Evolutionary conservation across 2,797 vertebrate species (phyloP).

Genomic region (Sphenodon punctatus): DNA sequence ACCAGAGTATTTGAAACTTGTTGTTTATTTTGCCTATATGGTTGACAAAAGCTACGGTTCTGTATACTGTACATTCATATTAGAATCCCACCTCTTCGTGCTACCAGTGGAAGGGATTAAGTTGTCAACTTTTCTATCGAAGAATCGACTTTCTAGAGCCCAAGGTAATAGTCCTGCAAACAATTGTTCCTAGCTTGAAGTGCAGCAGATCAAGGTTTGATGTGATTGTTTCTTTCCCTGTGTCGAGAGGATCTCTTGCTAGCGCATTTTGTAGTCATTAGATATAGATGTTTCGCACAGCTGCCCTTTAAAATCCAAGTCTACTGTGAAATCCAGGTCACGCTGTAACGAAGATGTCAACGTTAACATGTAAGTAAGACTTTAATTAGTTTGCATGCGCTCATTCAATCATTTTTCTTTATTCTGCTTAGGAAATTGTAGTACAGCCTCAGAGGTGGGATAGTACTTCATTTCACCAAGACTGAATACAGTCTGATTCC

Average conservation of each 20-base stretch:
- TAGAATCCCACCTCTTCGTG: constrained; percentile 52
- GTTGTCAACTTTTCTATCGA: constrained; percentile 53
- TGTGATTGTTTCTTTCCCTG: constrained; percentile 43
- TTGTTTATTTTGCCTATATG: constrained; percentile 45
- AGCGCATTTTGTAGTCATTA: constrained; percentile 99
- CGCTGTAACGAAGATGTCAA: constrained; percentile 80
- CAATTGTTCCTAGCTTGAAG: constrained; percentile 61
- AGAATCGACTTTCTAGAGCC: constrained; percentile 59
- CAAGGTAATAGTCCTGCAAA: constrained; percentile 61
- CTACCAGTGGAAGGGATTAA: constrained; percentile 33
- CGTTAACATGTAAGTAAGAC: constrained; percentile 27
- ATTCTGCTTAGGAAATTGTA: neutral
- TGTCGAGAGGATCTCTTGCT: constrained; percentile 60
- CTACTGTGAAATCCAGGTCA: constrained; percentile 96
- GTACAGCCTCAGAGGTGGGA: neutral
- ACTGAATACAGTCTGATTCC: no score
- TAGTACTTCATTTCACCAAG: neutral
- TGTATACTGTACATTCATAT: constrained; percentile 63
- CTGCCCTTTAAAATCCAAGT: constrained; percentile 99
- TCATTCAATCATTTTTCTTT: constrained; percentile 4
- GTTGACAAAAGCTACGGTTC: constrained; percentile 59
- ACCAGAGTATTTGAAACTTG: constrained; percentile 39
- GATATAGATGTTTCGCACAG: constrained; percentile 93
- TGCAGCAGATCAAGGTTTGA: constrained; percentile 58
- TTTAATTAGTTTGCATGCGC: neutral